A percentile compares a stretch with the other conserved stretches of the same genome.
These are phyloP conservation scores for Zootermopsis nevadensis DNA, from an alignment of 2,888 invertebrate species.

Conservation along the genomic window DNA sequence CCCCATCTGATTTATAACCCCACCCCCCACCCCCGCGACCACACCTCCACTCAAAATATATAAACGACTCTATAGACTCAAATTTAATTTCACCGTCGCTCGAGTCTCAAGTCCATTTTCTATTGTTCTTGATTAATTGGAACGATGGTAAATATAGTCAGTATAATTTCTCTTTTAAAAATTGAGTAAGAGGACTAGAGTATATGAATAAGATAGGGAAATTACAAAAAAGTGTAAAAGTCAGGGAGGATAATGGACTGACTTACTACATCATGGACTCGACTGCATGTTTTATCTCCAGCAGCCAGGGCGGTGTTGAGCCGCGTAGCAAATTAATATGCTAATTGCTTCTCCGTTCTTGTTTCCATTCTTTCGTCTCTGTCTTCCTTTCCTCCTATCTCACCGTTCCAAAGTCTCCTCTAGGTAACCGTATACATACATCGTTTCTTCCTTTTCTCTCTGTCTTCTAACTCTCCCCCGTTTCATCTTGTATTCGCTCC, in stretches of 20 bases:
- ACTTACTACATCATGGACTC: slow-evolving; percentile 27
- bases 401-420: not conserved
- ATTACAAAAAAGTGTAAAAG: slow-evolving; percentile 24
- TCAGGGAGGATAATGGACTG: slow-evolving; percentile 34
- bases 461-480: not conserved
- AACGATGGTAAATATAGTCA: slow-evolving; percentile 41
- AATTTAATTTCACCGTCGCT: slow-evolving; percentile 25
- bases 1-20: no score
- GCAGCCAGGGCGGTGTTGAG: not conserved
- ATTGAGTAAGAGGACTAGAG: not conserved
- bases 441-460: not conserved
- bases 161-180: slow-evolving; percentile 34
- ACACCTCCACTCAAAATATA: not conserved
- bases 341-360: slow-evolving; percentile 18
- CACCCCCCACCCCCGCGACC: no score
- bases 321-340: slow-evolving; percentile 35
- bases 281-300: slow-evolving; percentile 35
- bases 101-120: slow-evolving; percentile 12
- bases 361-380: no score
- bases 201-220: slow-evolving; percentile 25
- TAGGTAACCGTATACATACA: not conserved
- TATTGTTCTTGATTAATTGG: slow-evolving; percentile 41
- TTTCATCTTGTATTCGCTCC: not conserved
- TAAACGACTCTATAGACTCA: slow-evolving; percentile 23
- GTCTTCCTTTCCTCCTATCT: not conserved